Conservation (phyloP, 2,888 invertebrate genomes). For the Girardia tigrina region DNA sequence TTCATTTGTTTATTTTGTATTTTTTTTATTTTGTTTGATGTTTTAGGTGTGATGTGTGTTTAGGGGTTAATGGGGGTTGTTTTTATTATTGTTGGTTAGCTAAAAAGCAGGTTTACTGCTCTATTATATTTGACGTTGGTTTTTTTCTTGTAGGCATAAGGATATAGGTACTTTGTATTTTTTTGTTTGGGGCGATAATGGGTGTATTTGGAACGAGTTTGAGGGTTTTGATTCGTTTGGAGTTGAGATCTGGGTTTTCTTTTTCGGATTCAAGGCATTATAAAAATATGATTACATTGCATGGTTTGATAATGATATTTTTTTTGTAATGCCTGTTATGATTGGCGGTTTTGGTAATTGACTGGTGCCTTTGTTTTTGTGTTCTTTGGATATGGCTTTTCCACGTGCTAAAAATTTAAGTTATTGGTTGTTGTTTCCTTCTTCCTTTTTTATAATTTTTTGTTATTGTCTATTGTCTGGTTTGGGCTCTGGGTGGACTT, state of each 20-base stretch:
- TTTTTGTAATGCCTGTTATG: constrained; percentile 55
- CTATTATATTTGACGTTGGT: too few species aligned
- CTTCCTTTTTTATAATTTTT: constrained; percentile 59
- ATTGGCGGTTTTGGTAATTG: constrained; percentile 70
- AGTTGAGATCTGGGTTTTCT: constrained; percentile 59
- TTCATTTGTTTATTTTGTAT: too few species aligned
- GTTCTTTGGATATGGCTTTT: constrained; percentile 67
- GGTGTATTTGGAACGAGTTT: constrained; percentile 61
- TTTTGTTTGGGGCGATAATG: constrained; percentile 54
- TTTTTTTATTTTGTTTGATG: too few species aligned
- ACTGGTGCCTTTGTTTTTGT: constrained; percentile 63
- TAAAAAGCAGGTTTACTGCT: too few species aligned
- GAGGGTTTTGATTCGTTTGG: constrained; percentile 62
- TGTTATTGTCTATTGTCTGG: constrained; percentile 60
- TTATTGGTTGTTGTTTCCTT: constrained; percentile 63
- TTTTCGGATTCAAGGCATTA: constrained; percentile 65
- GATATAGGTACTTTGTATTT: constrained; percentile 65
- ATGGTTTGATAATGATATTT: constrained; percentile 71
- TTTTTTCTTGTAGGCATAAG: constrained; percentile 58
- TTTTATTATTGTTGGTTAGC: too few species aligned
- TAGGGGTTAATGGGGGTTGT: too few species aligned
- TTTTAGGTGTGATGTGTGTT: too few species aligned
- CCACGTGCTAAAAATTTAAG: constrained; percentile 73
- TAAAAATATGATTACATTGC: constrained; percentile 65
- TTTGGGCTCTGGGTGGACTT: constrained; percentile 65